Evolutionary conservation across 2,797 vertebrate genomes (phyloP), one percentile per base, ranked within the genome.

Genomic region (Sebastes diploproa): DNA sequence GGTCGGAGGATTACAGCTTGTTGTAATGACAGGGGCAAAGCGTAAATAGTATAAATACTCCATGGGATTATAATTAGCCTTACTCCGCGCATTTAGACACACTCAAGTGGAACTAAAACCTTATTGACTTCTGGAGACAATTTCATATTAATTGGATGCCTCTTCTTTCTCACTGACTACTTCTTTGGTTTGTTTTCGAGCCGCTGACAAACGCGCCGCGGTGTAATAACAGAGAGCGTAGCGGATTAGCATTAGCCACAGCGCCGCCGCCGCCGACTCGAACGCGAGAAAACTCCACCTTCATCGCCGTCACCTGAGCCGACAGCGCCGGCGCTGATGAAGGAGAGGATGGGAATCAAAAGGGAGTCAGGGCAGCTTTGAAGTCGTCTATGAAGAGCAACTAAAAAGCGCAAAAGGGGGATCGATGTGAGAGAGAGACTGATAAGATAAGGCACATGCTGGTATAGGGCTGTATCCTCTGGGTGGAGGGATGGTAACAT

Each of bases 61-160:
- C 77, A 79, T 82, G 90, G 89, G 93, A 94, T 92, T 90, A 90
- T 93, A 93, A 94, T 94, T 94, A 94, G 94, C 90, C 89, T 82
- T 88, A 94, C 91, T 86, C 91, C 14, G 88, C 79, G 72, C 82
- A 78, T 94, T 92, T 85, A 87, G 91, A 89, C 79, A 87, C 88
- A 84, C 89, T 92, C 86, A 82, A 94, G 90, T 89, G 90, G 90
- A 94, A 94, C 93, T 91, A 91, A 94, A 93, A 94, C 92, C 94
- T 90, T 86, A 90, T 92, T 92, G 91, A 91, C 92, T 93, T 91
- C 88, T 91, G 88, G 84, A 91, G 93, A 95, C 94, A 91, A 92
- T 92, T 91, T 92, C 77, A 78, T 91, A 89, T 93, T 95, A 94
- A 94, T 94, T 94, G 91, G 91, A 87, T 81, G 87, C 82, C 84